Evolutionary conservation across 2,797 vertebrate genomes (phyloP), one percentile per base, ranked within the genome.

Genomic region (Streptopelia turtur): DNA sequence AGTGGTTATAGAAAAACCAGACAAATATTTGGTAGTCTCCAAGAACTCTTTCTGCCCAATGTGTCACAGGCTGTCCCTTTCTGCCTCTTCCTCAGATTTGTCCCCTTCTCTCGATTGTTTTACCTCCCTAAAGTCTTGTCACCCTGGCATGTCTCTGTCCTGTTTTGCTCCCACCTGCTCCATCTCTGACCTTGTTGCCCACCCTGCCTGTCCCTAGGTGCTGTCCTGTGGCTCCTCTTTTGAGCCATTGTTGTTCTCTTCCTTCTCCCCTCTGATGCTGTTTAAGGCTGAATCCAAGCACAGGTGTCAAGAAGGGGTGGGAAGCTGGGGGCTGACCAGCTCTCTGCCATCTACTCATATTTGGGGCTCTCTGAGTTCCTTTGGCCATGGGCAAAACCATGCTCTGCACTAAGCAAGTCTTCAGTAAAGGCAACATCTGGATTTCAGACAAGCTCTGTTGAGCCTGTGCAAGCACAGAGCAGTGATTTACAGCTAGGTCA

Each of bases 401-500:
- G 10, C 25, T 90, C 52, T 82, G 66, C 35, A 16, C 59, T 71
- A 63, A 75, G 28, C 75, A 74, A 84, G 17, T 13, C 64, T 90
- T 87, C 64, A 80, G 53, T 41, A 68, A 77, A 80, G 78, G 64
- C 31, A 93, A 93, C 90, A 89, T 93, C 91, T 93, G 91, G 75
- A 71, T 87, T 89, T 96, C 92, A 90, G 86, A 90, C 53, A 43
- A 80, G 49, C 13, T 87, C 60, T 96, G 75, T 50, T 52, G 70
- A 87, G 75, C 88, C 85, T 41, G 78, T 95, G 90, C 83, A 77
- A 83, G 35, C 43, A 85, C 45, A 64, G 86, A 70, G 37, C 53
- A 52, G 41, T 87, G 93, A 95, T 94, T 96, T 97, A 95, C 86
- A 80, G 41, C 77, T 92, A 66, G 83, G 80, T 80, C 79, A 79